Evolutionary conservation across 1,140 invertebrate genomes (phyloP).

Genomic region (Philopotamus ludificatus): DNA sequence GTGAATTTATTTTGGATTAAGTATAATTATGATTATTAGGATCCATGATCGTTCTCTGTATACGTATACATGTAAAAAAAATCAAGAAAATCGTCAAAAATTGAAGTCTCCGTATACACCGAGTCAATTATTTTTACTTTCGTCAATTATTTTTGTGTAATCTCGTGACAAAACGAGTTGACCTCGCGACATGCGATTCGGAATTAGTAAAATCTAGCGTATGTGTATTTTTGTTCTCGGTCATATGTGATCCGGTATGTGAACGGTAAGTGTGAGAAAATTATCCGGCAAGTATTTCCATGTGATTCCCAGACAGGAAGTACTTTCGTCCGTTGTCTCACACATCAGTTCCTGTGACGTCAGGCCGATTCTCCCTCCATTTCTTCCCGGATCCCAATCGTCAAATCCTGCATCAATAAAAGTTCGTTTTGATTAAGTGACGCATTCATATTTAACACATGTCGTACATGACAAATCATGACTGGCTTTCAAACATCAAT

Average conservation of each 20-base stretch:
- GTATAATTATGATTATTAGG: not conserved
- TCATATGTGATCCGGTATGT: not conserved
- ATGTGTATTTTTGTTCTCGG: no score
- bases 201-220: no score
- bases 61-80: not conserved
- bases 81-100: no score
- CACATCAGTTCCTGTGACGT: constrained; percentile 17
- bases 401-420: constrained; percentile 28
- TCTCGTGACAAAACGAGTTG: no score
- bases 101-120: no score
- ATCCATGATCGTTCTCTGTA: not conserved
- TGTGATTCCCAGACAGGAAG: constrained; percentile 20
- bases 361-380: not conserved
- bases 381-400: constrained; percentile 8
- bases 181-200: no score
- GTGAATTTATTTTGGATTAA: no score
- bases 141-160: no score
- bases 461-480: no score
- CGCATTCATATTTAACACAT: constrained; percentile 25
- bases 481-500: no score
- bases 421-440: constrained; percentile 19
- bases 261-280: constrained; percentile 27
- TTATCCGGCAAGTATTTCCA: constrained; percentile 10
- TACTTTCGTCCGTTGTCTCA: constrained; percentile 15
- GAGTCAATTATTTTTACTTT: no score